These are phyloP conservation scores for Epizoanthus scotinus DNA, from an alignment of 92 coral and sea anemone genomes.

Conservation along the genomic window DNA sequence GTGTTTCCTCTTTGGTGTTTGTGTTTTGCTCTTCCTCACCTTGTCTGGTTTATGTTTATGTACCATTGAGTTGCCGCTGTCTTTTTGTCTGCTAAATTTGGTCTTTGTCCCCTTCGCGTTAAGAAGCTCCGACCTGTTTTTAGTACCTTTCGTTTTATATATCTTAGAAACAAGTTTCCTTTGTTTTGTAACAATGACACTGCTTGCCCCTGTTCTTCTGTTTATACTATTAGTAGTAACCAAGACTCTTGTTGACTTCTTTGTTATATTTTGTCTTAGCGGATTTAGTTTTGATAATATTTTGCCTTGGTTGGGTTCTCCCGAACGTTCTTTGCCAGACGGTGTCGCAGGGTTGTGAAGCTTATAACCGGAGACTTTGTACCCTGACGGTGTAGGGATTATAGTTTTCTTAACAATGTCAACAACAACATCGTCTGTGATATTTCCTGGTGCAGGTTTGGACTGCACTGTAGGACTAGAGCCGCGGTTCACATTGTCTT, in stretches of 20 bases:
- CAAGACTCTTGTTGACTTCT: too few relatives aligned
- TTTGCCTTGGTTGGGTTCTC: too few relatives aligned
- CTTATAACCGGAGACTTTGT: neutral
- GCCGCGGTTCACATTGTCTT: neutral
- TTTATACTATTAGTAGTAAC: too few relatives aligned
- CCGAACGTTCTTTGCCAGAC: neutral
- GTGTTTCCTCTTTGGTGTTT: neutral
- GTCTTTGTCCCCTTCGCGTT: too few relatives aligned
- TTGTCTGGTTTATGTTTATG: constrained; percentile 1
- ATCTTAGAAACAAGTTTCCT: too few relatives aligned
- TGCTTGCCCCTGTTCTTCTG: too few relatives aligned
- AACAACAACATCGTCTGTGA: constrained; percentile 9
- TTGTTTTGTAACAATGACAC: too few relatives aligned
- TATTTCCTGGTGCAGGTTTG: neutral
- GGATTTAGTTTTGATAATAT: too few relatives aligned
- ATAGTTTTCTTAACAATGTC: constrained; percentile 29
- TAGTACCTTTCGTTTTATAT: too few relatives aligned
- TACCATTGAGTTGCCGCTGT: neutral
- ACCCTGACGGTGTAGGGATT: constrained; percentile 18
- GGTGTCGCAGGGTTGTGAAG: neutral
- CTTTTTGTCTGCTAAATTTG: neutral
- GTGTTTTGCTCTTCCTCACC: neutral
- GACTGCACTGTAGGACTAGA: neutral
- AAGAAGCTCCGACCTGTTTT: too few relatives aligned
- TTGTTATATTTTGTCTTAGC: too few relatives aligned